phyloP scores from a whole-genome alignment of 2,797 vertebrate genomes.

The Botia almorhae region DNA sequence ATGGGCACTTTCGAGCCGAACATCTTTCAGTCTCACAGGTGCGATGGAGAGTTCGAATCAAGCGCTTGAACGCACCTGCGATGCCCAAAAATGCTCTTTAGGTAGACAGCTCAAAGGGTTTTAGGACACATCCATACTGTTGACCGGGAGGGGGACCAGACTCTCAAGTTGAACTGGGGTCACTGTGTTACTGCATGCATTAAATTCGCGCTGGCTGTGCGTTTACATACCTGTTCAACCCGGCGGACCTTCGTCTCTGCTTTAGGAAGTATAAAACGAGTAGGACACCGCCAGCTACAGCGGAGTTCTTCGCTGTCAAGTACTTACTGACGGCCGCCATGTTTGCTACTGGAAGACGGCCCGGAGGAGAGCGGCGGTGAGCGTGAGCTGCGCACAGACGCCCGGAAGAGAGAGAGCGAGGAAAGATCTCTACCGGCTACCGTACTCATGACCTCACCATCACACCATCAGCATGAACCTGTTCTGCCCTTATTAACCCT shows the following conservation, averaged over 20 bases:
- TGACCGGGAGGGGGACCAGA: background rate
- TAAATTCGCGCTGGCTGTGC: background rate
- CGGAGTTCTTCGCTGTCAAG: conserved; percentile 85
- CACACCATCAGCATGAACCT: conserved; percentile 9
- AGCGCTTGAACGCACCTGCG: background rate
- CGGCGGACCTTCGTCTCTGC: conserved; percentile 70
- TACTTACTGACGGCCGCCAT: conserved; percentile 94
- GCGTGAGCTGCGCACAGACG: background rate
- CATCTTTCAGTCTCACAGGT: background rate
- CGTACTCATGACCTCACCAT: conserved; percentile 29
- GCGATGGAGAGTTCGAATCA: background rate
- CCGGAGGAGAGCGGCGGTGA: conserved; percentile 9
- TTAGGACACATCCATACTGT: background rate
- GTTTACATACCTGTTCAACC: conserved; percentile 72
- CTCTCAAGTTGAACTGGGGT: conserved; percentile 20
- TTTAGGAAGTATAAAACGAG: conserved; percentile 82
- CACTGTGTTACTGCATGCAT: background rate
- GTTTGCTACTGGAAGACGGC: conserved; percentile 59
- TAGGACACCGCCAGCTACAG: conserved; percentile 83
- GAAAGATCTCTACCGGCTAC: conserved; percentile 21
- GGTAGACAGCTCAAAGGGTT: background rate
- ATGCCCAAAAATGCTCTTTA: background rate
- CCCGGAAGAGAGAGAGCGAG: background rate
- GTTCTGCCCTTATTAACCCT: conserved; percentile 10
- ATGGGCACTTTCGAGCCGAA: background rate